Evolutionary conservation across 2,888 invertebrate species (phyloP).

Genomic region (Rhyacophila evoluta): DNA sequence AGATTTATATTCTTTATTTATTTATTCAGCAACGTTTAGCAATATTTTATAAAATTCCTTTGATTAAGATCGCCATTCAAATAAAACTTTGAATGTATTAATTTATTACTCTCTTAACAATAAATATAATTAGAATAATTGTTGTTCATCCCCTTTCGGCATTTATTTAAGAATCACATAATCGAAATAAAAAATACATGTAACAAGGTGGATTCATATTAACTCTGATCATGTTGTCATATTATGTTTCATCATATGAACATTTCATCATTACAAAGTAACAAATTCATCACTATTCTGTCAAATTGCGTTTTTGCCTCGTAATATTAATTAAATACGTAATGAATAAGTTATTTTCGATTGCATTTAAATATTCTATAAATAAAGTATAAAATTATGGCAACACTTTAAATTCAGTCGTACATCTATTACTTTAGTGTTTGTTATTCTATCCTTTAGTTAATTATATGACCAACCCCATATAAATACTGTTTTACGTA

Average conservation of each 20-base stretch:
- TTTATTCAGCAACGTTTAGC: not conserved
- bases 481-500: no score
- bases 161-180: slow-evolving; percentile 2
- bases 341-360: not conserved
- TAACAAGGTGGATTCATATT: no score
- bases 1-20: not conserved
- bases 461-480: no score
- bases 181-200: no score
- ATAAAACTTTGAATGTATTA: not conserved
- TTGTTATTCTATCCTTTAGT: no score
- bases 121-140: not conserved
- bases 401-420: no score
- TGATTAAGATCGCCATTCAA: not conserved
- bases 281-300: no score
- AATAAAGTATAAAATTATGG: no score
- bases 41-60: slow-evolving; percentile 2
- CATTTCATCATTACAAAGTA: no score
- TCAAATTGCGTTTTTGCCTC: not conserved
- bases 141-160: not conserved
- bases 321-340: not conserved
- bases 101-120: not conserved
- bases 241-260: no score
- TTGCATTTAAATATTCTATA: slow-evolving; percentile 5
- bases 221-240: no score
- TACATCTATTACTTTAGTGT: no score